Evolutionary conservation across 2,888 invertebrate genomes (phyloP).

Genomic region (Exocentrus adspersus): DNA sequence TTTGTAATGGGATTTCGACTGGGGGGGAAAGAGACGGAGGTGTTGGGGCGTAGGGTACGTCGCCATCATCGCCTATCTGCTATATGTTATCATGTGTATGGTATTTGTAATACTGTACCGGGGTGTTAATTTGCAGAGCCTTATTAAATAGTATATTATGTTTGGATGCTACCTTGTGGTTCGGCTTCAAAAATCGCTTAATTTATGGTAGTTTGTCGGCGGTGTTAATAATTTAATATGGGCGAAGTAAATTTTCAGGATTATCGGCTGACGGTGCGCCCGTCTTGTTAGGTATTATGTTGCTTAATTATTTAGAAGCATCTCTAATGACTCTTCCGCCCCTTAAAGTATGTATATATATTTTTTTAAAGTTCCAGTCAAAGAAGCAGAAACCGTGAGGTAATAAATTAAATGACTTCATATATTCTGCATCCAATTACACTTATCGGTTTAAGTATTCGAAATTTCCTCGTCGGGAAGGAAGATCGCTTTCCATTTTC

Average conservation of each 20-base stretch:
- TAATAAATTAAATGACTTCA: no score
- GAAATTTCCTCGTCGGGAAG: not conserved
- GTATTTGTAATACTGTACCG: constrained; percentile 61
- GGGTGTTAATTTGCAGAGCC: constrained; percentile 62
- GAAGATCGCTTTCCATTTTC: constrained; percentile 27
- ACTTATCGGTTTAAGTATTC: constrained; percentile 17
- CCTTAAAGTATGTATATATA: no score
- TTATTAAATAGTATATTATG: constrained; percentile 65
- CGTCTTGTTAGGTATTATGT: constrained; percentile 42
- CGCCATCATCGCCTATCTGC: constrained; percentile 55
- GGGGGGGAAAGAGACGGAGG: constrained; percentile 30
- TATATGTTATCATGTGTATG: constrained; percentile 61
- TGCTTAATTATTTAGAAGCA: constrained; percentile 43
- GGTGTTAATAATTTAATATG: constrained; percentile 57
- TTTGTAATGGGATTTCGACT: constrained; percentile 1
- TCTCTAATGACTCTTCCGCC: no score
- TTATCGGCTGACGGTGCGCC: constrained; percentile 42
- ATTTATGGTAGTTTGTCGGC: constrained; percentile 55
- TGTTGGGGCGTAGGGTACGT: constrained; percentile 26
- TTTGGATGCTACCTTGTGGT: constrained; percentile 61
- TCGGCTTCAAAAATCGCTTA: constrained; percentile 57
- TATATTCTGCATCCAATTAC: not conserved
- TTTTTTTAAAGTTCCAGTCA: no score
- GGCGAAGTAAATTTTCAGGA: constrained; percentile 44
- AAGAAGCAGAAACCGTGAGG: no score